phyloP scores from a whole-genome alignment of 2,888 invertebrate genomes.

The Seladonia tumulorum region DNA sequence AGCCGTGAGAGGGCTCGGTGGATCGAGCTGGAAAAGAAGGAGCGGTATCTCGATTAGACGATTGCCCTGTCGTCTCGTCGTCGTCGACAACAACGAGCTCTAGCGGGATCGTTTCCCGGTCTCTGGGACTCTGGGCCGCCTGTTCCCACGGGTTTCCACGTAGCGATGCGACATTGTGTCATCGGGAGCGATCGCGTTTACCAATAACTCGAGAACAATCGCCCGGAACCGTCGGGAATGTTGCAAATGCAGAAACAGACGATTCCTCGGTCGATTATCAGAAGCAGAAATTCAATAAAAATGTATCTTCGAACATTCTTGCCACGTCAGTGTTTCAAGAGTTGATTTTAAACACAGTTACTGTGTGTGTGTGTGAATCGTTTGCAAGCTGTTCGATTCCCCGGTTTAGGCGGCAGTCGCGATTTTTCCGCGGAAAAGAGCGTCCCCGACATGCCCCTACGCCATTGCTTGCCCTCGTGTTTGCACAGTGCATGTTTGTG shows the following conservation, averaged over 20 bases:
- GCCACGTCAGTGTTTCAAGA: too few relatives aligned
- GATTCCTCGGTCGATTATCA: too few relatives aligned
- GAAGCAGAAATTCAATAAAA: too few relatives aligned
- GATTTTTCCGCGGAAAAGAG: slow-evolving; percentile 27
- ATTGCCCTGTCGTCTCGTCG: slow-evolving; percentile 50
- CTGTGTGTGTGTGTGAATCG: neutral
- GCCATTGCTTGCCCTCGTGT: slow-evolving; percentile 22
- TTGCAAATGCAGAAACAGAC: too few relatives aligned
- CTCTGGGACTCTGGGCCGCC: neutral
- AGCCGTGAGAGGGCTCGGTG: slow-evolving; percentile 29
- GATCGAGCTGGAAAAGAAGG: slow-evolving; percentile 44
- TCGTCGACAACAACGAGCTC: slow-evolving; percentile 39
- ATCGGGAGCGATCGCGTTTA: neutral
- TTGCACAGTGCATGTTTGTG: slow-evolving; percentile 38
- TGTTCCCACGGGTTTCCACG: slow-evolving; percentile 29
- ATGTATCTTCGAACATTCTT: too few relatives aligned
- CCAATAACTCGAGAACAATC: neutral
- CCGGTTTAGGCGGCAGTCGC: neutral
- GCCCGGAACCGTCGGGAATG: too few relatives aligned
- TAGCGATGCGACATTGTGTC: neutral
- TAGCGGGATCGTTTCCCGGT: neutral
- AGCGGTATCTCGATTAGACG: slow-evolving; percentile 58
- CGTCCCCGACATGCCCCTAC: slow-evolving; percentile 1
- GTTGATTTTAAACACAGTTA: too few relatives aligned
- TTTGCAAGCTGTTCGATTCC: neutral